A percentile compares a stretch with the other conserved stretches of the same genome.
phyloP scores from a whole-genome alignment of 2,888 invertebrate genomes.

The Thymelicus sylvestris region DNA sequence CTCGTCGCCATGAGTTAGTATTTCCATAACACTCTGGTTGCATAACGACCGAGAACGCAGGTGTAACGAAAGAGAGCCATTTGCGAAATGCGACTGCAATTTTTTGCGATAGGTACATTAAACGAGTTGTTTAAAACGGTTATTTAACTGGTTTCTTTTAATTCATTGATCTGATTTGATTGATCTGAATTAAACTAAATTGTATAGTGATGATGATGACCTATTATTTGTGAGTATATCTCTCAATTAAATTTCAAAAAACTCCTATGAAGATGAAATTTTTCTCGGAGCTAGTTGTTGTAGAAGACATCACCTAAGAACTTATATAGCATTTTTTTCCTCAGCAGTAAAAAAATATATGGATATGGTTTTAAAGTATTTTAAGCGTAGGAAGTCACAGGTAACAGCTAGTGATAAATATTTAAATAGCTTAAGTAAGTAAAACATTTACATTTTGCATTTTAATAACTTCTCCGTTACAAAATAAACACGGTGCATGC shows the following conservation, averaged over 20 bases:
- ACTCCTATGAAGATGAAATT: too few species aligned
- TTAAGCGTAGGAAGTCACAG: too few species aligned
- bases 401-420: neutral
- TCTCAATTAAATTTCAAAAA: too few species aligned
- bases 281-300: too few species aligned
- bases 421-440: neutral
- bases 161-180: too few species aligned
- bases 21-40: constrained; percentile 14
- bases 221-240: too few species aligned
- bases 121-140: neutral
- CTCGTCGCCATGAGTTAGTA: constrained; percentile 2
- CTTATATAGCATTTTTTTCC: too few species aligned
- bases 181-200: too few species aligned
- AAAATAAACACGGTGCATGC: neutral
- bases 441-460: neutral
- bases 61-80: constrained; percentile 26
- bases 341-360: too few species aligned
- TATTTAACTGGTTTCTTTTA: neutral
- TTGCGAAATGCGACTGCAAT: constrained; percentile 27
- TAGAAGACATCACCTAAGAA: too few species aligned
- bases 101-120: constrained; percentile 16
- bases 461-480: neutral
- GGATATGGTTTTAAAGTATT: too few species aligned
- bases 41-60: constrained; percentile 19
- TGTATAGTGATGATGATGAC: too few species aligned